Percentiles rank a stretch among this genome's conserved stretches.
These are phyloP conservation scores for Meloidogyne chitwoodi DNA, from an alignment of 1,140 invertebrate genomes.

Conservation along the genomic window DNA sequence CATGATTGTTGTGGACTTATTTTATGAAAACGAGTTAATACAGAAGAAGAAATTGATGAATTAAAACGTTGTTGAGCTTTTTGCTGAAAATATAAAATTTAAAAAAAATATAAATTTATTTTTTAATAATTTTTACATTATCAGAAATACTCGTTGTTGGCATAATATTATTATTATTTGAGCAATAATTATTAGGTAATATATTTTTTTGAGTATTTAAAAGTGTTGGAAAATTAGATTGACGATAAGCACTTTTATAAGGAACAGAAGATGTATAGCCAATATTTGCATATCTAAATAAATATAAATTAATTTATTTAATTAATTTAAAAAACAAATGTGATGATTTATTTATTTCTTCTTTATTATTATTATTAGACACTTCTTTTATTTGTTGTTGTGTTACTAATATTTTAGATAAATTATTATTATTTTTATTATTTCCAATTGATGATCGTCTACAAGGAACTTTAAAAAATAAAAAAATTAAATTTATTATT, in stretches of 20 bases:
- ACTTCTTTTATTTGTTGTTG: slow-evolving; percentile 10
- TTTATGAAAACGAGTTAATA: not conserved
- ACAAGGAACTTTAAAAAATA: slow-evolving; percentile 6
- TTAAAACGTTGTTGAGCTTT: not conserved
- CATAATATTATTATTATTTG: not conserved
- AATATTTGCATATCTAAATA: slow-evolving; percentile 55
- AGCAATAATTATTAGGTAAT: not conserved
- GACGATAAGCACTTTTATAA: slow-evolving; percentile 53
- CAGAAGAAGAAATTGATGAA: not conserved
- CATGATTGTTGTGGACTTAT: not conserved
- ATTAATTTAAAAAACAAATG: slow-evolving; percentile 6
- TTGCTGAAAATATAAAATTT: no score
- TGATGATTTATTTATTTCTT: slow-evolving; percentile 5
- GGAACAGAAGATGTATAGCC: slow-evolving; percentile 50
- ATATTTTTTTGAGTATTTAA: slow-evolving; percentile 17
- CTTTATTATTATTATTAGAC: not conserved
- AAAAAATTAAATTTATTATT: not conserved
- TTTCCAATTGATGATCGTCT: not conserved
- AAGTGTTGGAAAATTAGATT: slow-evolving; percentile 55
- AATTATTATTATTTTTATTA: not conserved
- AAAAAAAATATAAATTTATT: no score
- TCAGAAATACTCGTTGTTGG: not conserved
- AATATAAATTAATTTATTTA: not conserved
- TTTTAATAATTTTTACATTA: not conserved
- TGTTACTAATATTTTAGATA: not conserved